Percentiles rank a stretch among this genome's conserved stretches.
phyloP scores from a whole-genome alignment of 2,888 invertebrate genomes.

The Metalampra italica region DNA sequence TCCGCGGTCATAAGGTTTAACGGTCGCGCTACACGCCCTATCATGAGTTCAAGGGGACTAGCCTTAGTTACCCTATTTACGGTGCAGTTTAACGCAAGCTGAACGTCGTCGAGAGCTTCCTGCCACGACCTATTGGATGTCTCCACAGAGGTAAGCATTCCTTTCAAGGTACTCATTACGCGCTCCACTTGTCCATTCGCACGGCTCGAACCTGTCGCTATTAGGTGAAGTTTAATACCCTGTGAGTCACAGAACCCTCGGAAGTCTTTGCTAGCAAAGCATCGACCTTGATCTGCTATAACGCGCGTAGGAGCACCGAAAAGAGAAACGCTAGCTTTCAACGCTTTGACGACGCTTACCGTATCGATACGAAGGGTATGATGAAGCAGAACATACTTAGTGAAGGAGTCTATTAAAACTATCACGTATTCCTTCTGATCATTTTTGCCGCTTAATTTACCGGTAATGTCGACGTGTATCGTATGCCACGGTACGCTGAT shows the following conservation, averaged over 20 bases:
- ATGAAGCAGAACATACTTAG: too few relatives aligned
- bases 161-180: constrained; percentile 20
- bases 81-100: constrained; percentile 27
- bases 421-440: too few relatives aligned
- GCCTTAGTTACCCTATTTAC: constrained; percentile 14
- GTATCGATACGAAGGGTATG: constrained; percentile 25
- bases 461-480: too few relatives aligned
- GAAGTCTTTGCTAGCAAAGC: constrained; percentile 8
- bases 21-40: too few relatives aligned
- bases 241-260: constrained; percentile 16
- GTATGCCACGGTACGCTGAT: too few relatives aligned
- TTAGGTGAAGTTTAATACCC: constrained; percentile 19
- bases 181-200: constrained; percentile 31
- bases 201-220: constrained; percentile 23
- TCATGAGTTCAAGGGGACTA: constrained; percentile 20
- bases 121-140: constrained; percentile 20
- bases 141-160: constrained; percentile 25
- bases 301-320: constrained; percentile 16
- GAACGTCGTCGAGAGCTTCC: constrained; percentile 24
- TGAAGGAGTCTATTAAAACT: too few relatives aligned
- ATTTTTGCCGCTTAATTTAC: too few relatives aligned
- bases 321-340: constrained; percentile 6
- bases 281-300: constrained; percentile 19
- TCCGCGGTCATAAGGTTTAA: too few relatives aligned
- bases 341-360: constrained; percentile 10